phyloP scores from a whole-genome alignment of 2,888 invertebrate genomes.

The Thecocarcelia acutangulata region DNA sequence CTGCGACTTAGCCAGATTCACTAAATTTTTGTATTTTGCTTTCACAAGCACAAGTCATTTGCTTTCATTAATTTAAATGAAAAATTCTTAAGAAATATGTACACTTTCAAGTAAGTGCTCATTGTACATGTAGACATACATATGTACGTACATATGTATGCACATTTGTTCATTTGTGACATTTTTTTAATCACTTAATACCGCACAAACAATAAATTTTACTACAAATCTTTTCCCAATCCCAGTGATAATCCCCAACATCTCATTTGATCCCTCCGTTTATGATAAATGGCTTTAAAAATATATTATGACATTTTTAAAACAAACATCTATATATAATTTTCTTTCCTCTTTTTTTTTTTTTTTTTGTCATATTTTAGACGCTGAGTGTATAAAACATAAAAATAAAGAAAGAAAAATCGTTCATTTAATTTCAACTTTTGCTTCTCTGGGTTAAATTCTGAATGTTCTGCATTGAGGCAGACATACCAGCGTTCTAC shows the following conservation, averaged over 20 bases:
- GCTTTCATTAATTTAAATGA: not conserved
- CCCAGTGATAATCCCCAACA: conserved; percentile 36
- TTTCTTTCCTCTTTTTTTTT: not conserved
- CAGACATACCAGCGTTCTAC: conserved; percentile 30
- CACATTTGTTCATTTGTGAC: conserved; percentile 16
- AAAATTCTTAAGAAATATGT: conserved; percentile 20
- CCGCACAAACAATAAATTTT: conserved; percentile 60
- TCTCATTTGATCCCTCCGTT: conserved; percentile 2
- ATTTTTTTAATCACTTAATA: conserved; percentile 56
- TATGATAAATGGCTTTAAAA: conserved; percentile 61
- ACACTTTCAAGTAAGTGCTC: not conserved
- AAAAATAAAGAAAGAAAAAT: conserved; percentile 30
- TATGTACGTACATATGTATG: not conserved
- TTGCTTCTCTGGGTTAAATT: conserved; percentile 22
- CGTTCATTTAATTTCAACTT: conserved; percentile 40
- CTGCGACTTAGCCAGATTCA: conserved; percentile 3
- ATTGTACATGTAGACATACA: not conserved
- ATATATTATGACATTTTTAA: conserved; percentile 60
- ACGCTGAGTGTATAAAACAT: conserved; percentile 63
- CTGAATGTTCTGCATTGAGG: conserved; percentile 32
- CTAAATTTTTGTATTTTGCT: not conserved
- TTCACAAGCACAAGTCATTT: not conserved
- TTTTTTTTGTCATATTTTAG: conserved; percentile 47
- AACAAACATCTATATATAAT: conserved; percentile 57
- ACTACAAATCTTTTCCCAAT: conserved; percentile 57